Evolutionary conservation across 2,797 vertebrate species (phyloP).

Genomic region (Coregonus sp.): DNA sequence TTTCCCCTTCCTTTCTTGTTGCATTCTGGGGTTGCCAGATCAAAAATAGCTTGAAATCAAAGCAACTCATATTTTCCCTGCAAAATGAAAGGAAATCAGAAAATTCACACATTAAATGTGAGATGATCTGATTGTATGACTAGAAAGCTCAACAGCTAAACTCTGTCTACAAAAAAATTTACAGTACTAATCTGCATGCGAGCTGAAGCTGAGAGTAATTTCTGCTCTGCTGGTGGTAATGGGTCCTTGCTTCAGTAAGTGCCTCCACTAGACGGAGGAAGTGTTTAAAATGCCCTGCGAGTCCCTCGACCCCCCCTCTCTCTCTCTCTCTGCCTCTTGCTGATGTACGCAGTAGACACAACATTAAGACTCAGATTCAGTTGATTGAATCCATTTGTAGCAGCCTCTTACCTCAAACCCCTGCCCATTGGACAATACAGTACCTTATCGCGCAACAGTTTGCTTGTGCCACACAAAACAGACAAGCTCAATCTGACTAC

Average conservation of each 20-base stretch:
- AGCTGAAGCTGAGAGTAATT: constrained; percentile 66
- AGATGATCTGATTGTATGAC: constrained; percentile 23
- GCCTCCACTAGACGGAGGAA: constrained; percentile 56
- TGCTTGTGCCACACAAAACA: constrained; percentile 45
- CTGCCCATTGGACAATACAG: constrained; percentile 57
- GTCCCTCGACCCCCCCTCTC: constrained; percentile 37
- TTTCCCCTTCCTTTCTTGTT: constrained; percentile 7
- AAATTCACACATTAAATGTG: neutral
- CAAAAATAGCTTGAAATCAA: constrained; percentile 26
- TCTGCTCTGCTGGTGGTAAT: constrained; percentile 51
- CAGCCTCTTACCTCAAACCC: constrained; percentile 57
- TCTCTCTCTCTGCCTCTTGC: constrained; percentile 38
- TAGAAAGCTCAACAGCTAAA: constrained; percentile 41
- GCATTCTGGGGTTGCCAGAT: constrained; percentile 47
- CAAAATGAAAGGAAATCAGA: constrained; percentile 11
- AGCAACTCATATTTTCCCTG: constrained; percentile 35
- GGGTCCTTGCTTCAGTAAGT: constrained; percentile 63
- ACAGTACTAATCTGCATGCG: constrained; percentile 57
- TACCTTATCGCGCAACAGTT: constrained; percentile 59
- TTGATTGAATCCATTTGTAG: constrained; percentile 76
- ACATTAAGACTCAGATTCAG: constrained; percentile 69
- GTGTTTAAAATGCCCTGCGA: constrained; percentile 72
- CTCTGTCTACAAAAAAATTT: constrained; percentile 8
- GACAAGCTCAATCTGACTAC: constrained; percentile 65
- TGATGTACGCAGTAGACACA: constrained; percentile 62